Evolutionary conservation across 2,888 invertebrate genomes (phyloP).

Genomic region (Dromius quadrimaculatus): DNA sequence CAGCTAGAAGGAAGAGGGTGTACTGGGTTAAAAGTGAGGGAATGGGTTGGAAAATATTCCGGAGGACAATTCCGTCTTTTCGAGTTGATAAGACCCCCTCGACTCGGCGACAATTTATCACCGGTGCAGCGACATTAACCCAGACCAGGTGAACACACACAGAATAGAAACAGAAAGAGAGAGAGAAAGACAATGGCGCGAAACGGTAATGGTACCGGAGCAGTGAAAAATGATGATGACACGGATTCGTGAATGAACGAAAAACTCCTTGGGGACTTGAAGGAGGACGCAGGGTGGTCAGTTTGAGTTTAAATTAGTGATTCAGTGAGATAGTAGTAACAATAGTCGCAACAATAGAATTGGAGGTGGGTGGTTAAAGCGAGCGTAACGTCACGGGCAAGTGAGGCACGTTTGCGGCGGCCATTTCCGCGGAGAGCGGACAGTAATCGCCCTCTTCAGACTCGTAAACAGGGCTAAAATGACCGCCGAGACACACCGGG

Average conservation of each 20-base stretch:
- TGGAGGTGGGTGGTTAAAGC: slow-evolving; percentile 14
- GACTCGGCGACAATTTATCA: slow-evolving; percentile 66
- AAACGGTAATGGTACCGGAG: slow-evolving; percentile 64
- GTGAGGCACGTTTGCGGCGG: slow-evolving; percentile 62
- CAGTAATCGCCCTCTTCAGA: slow-evolving; percentile 67
- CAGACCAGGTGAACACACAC: slow-evolving; percentile 64
- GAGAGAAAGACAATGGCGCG: slow-evolving; percentile 63
- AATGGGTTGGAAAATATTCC: slow-evolving; percentile 54
- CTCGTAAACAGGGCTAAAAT: slow-evolving; percentile 66
- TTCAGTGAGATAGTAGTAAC: slow-evolving; percentile 34
- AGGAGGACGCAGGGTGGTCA: slow-evolving; percentile 47
- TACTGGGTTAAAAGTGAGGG: slow-evolving; percentile 50
- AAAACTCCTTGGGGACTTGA: slow-evolving; percentile 58
- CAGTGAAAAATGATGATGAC: slow-evolving; percentile 67
- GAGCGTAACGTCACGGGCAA: slow-evolving; percentile 60
- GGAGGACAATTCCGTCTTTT: slow-evolving; percentile 61
- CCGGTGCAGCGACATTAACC: slow-evolving; percentile 65
- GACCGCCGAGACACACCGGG: slow-evolving; percentile 65
- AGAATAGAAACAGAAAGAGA: slow-evolving; percentile 10
- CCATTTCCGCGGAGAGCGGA: slow-evolving; percentile 64
- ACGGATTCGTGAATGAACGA: slow-evolving; percentile 63
- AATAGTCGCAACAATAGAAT: slow-evolving; percentile 35
- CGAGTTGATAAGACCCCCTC: slow-evolving; percentile 64
- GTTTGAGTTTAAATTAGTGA: slow-evolving; percentile 54
- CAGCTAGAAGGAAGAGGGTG: slow-evolving; percentile 50